Evolutionary conservation across 2,888 invertebrate species (phyloP).

Genomic region (Taenaris catops): DNA sequence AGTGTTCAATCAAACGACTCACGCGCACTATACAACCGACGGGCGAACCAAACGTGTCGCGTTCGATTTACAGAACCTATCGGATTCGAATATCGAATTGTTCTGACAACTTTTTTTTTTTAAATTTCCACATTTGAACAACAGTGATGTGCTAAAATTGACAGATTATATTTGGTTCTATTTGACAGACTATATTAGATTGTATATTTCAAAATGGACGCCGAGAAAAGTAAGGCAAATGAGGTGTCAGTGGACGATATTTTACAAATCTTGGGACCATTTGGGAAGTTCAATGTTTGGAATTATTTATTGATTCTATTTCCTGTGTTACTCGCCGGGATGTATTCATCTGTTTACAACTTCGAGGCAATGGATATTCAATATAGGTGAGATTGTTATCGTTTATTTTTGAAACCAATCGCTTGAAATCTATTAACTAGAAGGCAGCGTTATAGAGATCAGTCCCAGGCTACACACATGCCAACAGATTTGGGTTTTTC

Average conservation of each 20-base stretch:
- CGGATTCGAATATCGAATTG: constrained; percentile 10
- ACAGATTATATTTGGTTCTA: constrained; percentile 3
- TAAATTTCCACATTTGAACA: background rate
- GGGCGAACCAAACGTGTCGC: constrained; percentile 32
- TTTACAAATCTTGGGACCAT: constrained; percentile 56
- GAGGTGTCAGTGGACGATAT: constrained; percentile 70
- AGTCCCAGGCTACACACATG: too few species aligned
- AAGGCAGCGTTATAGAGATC: too few species aligned
- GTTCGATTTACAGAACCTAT: constrained; percentile 20
- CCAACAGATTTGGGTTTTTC: too few species aligned
- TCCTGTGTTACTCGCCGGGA: constrained; percentile 62
- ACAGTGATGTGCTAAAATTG: constrained; percentile 21
- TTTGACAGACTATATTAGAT: too few species aligned
- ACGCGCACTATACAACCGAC: constrained; percentile 47
- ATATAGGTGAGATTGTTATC: constrained; percentile 61
- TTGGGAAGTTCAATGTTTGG: constrained; percentile 58
- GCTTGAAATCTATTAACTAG: too few species aligned
- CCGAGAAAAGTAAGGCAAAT: constrained; percentile 48
- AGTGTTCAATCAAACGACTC: constrained; percentile 38
- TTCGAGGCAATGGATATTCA: constrained; percentile 68
- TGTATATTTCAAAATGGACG: constrained; percentile 66
- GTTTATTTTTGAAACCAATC: too few species aligned
- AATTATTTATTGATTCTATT: constrained; percentile 58
- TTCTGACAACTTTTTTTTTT: too few species aligned
- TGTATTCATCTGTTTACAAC: constrained; percentile 69